A percentile compares a stretch with the other conserved stretches of the same genome.
These are phyloP conservation scores for Crocallis elinguaria DNA, from an alignment of 2,888 invertebrate genomes.

Conservation along the genomic window DNA sequence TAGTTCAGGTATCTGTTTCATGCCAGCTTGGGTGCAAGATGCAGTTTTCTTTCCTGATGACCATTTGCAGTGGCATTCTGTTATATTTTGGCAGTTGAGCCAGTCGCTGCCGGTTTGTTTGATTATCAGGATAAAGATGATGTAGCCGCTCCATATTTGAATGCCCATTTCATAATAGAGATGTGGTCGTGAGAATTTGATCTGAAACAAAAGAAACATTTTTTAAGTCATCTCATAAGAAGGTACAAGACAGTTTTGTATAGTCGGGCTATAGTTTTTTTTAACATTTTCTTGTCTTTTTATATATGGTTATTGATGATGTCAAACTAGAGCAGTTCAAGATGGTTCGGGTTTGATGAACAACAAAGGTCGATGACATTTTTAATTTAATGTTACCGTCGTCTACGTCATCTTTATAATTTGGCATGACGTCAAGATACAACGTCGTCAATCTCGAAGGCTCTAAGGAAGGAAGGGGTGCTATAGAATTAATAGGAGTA, in stretches of 20 bases:
- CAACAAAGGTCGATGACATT: no score
- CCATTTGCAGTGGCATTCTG: conserved; percentile 95
- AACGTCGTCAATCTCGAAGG: conserved; percentile 7
- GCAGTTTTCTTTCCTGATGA: conserved; percentile 95
- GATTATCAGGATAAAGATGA: conserved; percentile 59
- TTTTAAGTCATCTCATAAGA: no score
- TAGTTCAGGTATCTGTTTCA: conserved; percentile 88
- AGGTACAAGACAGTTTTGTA: no score
- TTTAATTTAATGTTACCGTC: no score
- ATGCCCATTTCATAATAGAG: conserved; percentile 72
- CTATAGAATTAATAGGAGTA: conserved; percentile 46
- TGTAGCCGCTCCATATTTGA: conserved; percentile 64
- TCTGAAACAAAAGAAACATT: conserved; percentile 66
- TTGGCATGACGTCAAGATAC: background rate
- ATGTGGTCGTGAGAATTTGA: conserved; percentile 43
- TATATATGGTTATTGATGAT: no score
- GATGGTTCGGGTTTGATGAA: no score
- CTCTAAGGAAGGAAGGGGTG: conserved; percentile 9
- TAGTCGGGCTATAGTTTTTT: no score
- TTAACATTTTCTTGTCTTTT: no score
- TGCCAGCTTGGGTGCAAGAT: conserved; percentile 90
- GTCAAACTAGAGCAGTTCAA: no score
- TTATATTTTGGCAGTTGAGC: conserved; percentile 90
- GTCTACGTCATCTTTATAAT: no score
- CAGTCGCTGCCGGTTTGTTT: conserved; percentile 86